Percentiles rank a stretch among this genome's conserved stretches.
Evolutionary conservation across 1,140 invertebrate genomes (phyloP).

Genomic region (Anastrepha ludens): DNA sequence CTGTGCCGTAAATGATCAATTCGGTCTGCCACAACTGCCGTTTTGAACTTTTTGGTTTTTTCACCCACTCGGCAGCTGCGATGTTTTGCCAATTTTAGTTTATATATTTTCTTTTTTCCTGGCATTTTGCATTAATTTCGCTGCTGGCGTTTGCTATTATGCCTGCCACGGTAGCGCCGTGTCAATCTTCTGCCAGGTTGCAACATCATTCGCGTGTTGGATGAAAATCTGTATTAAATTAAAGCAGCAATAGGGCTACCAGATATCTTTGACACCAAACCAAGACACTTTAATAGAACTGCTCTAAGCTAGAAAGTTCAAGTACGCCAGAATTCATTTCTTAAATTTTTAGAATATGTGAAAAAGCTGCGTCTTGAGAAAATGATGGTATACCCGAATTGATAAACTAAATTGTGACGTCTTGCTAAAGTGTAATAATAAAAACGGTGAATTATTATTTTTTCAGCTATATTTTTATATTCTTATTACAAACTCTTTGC

Average conservation of each 20-base stretch:
- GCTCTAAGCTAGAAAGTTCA: too few relatives aligned
- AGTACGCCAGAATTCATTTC: too few relatives aligned
- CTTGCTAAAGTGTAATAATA: too few relatives aligned
- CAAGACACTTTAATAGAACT: too few relatives aligned
- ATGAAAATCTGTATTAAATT: not conserved
- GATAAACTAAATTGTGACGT: too few relatives aligned
- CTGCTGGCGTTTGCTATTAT: not conserved
- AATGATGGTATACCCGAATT: too few relatives aligned
- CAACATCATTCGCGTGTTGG: not conserved
- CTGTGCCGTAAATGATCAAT: not conserved
- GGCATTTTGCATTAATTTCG: not conserved
- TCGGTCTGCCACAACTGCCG: not conserved
- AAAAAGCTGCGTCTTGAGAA: too few relatives aligned
- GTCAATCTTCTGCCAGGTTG: slow-evolving; percentile 12
- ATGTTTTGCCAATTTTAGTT: not conserved
- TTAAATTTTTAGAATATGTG: too few relatives aligned
- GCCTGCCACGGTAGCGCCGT: not conserved
- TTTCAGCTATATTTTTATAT: too few relatives aligned
- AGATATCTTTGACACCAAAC: too few relatives aligned
- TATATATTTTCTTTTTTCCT: not conserved
- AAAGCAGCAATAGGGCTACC: not conserved
- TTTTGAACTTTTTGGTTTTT: not conserved
- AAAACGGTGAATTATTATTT: too few relatives aligned
- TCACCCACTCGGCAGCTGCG: not conserved
- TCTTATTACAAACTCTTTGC: too few relatives aligned